These are phyloP conservation scores for Thaumatotibia leucotreta DNA, from an alignment of 1,140 invertebrate species.

Conservation along the genomic window DNA sequence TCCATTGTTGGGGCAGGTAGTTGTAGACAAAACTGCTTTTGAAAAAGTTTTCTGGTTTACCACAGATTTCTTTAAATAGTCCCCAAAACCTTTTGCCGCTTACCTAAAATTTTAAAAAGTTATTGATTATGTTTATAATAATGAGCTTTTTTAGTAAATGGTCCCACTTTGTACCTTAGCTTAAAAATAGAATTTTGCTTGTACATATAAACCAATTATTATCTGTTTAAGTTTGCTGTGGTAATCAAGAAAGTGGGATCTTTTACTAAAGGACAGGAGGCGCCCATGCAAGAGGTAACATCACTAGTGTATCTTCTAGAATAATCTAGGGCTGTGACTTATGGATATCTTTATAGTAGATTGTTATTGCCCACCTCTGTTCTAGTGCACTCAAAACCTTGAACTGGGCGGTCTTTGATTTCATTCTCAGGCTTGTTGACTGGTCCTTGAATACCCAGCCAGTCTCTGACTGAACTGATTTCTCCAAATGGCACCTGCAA, in stretches of 20 bases:
- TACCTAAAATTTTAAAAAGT: slow-evolving; percentile 51
- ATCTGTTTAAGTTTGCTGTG: too few species aligned
- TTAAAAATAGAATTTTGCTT: too few species aligned
- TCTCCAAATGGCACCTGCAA: slow-evolving; percentile 93
- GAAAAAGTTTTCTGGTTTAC: slow-evolving; percentile 87
- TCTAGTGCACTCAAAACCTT: slow-evolving; percentile 85
- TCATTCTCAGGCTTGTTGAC: slow-evolving; percentile 84
- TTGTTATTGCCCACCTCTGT: slow-evolving; percentile 78
- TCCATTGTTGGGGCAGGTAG: slow-evolving; percentile 92
- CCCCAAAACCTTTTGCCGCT: slow-evolving; percentile 93
- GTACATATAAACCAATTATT: too few species aligned
- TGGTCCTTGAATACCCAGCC: slow-evolving; percentile 84
- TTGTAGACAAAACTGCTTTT: slow-evolving; percentile 89
- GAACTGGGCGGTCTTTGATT: slow-evolving; percentile 83
- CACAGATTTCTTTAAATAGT: slow-evolving; percentile 84
- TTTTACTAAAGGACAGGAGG: too few species aligned
- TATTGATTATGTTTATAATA: too few species aligned
- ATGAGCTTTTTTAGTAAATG: too few species aligned
- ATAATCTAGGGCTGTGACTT: too few species aligned
- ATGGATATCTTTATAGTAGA: too few species aligned
- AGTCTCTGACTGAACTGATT: slow-evolving; percentile 85
- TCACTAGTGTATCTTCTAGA: too few species aligned
- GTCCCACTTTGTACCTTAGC: too few species aligned
- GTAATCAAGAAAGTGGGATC: too few species aligned
- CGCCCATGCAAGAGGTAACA: too few species aligned